A percentile compares a stretch with the other conserved stretches of the same genome.
These are phyloP conservation scores for Drosophila suzukii DNA, from an alignment of 1,140 invertebrate genomes.

Conservation along the genomic window DNA sequence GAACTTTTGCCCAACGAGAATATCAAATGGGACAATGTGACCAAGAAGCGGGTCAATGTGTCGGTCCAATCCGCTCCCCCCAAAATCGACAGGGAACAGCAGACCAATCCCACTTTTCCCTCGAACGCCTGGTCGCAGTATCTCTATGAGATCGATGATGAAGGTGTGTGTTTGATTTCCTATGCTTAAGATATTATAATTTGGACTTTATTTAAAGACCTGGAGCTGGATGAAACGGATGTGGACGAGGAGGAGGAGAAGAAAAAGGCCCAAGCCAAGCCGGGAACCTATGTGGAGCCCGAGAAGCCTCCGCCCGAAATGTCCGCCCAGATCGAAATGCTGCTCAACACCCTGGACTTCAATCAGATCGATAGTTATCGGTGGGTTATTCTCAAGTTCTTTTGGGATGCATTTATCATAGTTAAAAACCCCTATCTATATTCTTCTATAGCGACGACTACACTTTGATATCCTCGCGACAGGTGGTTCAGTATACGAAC, in stretches of 20 bases:
- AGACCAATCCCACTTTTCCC: conserved; percentile 88
- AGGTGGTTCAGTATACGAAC: conserved; percentile 66
- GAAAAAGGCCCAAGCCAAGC: conserved; percentile 10
- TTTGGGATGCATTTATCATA: background rate
- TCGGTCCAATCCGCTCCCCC: conserved; percentile 85
- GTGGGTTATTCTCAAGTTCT: too few relatives aligned
- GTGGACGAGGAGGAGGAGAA: conserved; percentile 73
- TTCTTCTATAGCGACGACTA: conserved; percentile 69
- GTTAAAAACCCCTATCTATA: background rate
- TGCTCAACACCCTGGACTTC: conserved; percentile 77
- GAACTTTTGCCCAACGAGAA: conserved; percentile 86
- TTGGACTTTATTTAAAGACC: conserved; percentile 15
- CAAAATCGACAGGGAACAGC: conserved; percentile 85
- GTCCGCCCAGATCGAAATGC: conserved; percentile 66
- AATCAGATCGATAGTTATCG: conserved; percentile 83
- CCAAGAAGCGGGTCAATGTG: conserved; percentile 85
- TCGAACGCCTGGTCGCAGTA: conserved; percentile 89
- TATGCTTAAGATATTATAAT: too few relatives aligned
- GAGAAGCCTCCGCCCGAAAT: conserved; percentile 57
- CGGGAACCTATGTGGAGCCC: conserved; percentile 10
- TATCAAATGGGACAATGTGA: conserved; percentile 87
- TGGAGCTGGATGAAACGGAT: conserved; percentile 66
- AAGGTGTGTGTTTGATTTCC: conserved; percentile 48
- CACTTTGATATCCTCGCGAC: conserved; percentile 54
- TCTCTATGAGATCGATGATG: conserved; percentile 84